phyloP scores from a whole-genome alignment of 2,888 invertebrate genomes.

The Mongoloraphidia duomilia region DNA sequence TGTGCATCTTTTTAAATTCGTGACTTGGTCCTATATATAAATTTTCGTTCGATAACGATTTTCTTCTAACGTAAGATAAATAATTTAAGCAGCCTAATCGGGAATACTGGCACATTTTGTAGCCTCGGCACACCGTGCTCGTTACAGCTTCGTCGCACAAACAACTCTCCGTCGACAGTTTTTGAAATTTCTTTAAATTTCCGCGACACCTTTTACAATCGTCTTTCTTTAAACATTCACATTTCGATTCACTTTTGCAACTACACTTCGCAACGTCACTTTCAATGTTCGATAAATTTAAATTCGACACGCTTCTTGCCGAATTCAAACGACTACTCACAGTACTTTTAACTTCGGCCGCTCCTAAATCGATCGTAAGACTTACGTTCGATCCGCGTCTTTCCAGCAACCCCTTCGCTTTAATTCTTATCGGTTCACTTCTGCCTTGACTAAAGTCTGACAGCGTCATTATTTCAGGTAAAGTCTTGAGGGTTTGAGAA shows the following conservation, averaged over 20 bases:
- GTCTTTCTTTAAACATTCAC: constrained; percentile 1
- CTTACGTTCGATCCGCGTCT: constrained; percentile 84
- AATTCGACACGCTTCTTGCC: constrained; percentile 35
- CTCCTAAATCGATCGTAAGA: constrained; percentile 63
- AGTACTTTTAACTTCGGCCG: constrained; percentile 27
- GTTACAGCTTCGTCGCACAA: constrained; percentile 3
- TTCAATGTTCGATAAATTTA: constrained; percentile 23
- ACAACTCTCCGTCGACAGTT: constrained; percentile 5
- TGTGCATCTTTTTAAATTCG: constrained; percentile 5
- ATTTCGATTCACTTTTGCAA: constrained; percentile 13
- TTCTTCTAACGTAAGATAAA: constrained; percentile 23
- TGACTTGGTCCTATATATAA: constrained; percentile 30
- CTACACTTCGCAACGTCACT: constrained; percentile 19
- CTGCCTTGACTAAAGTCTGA: constrained; percentile 38
- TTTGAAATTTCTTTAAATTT: constrained; percentile 6
- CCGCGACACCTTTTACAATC: constrained; percentile 4
- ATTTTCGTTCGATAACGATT: constrained; percentile 47
- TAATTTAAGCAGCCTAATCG: constrained; percentile 5
- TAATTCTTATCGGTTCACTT: constrained; percentile 34
- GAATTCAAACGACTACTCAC: constrained; percentile 31
- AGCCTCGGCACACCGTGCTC: constrained; percentile 2
- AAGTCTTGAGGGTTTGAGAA: constrained; percentile 51
- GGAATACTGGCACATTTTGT: constrained; percentile 6
- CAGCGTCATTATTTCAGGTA: constrained; percentile 55
- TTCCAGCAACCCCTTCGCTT: constrained; percentile 58